Conservation (phyloP, 2,888 invertebrate species). For the Norana najaformis region DNA sequence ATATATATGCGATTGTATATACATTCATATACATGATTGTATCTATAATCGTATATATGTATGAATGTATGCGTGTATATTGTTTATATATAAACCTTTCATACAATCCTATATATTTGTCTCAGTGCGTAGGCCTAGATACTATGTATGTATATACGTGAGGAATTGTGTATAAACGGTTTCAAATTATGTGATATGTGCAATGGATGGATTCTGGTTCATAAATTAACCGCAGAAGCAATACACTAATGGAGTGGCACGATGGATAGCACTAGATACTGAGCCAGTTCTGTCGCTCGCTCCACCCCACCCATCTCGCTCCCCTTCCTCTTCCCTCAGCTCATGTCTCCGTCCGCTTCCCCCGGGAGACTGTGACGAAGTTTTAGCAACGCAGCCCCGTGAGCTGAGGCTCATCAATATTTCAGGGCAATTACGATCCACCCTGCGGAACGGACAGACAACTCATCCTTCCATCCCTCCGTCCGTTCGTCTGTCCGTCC, state of each 20-base stretch:
- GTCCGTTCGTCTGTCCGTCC: background rate
- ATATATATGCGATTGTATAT: no score
- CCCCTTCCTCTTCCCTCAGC: background rate
- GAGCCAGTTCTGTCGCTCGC: background rate
- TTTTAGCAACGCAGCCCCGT: background rate
- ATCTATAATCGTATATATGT: background rate
- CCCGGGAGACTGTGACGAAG: background rate
- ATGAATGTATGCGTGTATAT: background rate
- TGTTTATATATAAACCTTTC: background rate
- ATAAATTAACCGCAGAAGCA: background rate
- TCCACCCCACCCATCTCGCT: background rate
- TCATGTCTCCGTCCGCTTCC: background rate
- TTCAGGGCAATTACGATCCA: slow-evolving; percentile 18
- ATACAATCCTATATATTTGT: no score
- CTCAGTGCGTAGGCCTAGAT: no score
- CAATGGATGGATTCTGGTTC: background rate
- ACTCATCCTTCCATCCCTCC: background rate
- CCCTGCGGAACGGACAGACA: background rate
- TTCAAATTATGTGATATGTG: no score
- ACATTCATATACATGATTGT: background rate
- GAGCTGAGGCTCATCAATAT: slow-evolving; percentile 15
- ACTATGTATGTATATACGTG: background rate
- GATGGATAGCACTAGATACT: background rate
- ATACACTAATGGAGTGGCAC: slow-evolving; percentile 3
- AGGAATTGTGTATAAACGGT: no score